Evolutionary conservation across 2,888 invertebrate species (phyloP).

Genomic region (Zygothrica quintamaculata): DNA sequence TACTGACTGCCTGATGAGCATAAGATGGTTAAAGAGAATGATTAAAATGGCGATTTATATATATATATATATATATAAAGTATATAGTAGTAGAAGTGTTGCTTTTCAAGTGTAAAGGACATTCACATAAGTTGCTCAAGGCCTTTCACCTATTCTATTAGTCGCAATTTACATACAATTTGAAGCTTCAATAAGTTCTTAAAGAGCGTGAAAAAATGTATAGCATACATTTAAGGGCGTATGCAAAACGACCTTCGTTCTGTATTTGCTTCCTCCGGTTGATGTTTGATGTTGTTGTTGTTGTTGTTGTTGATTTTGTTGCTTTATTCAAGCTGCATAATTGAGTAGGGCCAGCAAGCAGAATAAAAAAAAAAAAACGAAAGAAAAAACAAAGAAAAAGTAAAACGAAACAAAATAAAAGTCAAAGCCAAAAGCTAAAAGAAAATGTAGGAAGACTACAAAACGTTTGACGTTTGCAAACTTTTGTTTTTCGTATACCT

Average conservation of each 20-base stretch:
- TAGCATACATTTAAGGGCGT: constrained; percentile 66
- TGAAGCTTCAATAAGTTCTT: background rate
- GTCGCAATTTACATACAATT: background rate
- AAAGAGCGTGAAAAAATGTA: constrained; percentile 8
- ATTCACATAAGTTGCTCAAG: too few species aligned
- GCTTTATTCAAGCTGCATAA: constrained; percentile 69
- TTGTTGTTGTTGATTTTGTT: constrained; percentile 23
- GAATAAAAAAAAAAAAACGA: constrained; percentile 29
- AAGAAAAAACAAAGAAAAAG: constrained; percentile 32
- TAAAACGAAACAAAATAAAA: constrained; percentile 28
- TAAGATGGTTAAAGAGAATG: too few species aligned
- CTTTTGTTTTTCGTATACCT: constrained; percentile 36
- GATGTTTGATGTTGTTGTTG: constrained; percentile 21
- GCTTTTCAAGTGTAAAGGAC: too few species aligned
- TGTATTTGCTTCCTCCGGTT: constrained; percentile 25
- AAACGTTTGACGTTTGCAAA: constrained; percentile 71
- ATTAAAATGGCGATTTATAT: too few species aligned
- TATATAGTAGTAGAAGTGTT: too few species aligned
- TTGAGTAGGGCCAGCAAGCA: constrained; percentile 54
- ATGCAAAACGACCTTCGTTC: constrained; percentile 67
- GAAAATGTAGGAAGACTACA: constrained; percentile 46
- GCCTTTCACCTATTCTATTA: too few species aligned
- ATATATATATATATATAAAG: too few species aligned
- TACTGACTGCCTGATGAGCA: too few species aligned
- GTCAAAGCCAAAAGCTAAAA: constrained; percentile 21